A percentile compares a stretch with the other conserved stretches of the same genome.
Evolutionary conservation across 1,140 invertebrate species (phyloP).

Genomic region (Saccostrea cuccullata): DNA sequence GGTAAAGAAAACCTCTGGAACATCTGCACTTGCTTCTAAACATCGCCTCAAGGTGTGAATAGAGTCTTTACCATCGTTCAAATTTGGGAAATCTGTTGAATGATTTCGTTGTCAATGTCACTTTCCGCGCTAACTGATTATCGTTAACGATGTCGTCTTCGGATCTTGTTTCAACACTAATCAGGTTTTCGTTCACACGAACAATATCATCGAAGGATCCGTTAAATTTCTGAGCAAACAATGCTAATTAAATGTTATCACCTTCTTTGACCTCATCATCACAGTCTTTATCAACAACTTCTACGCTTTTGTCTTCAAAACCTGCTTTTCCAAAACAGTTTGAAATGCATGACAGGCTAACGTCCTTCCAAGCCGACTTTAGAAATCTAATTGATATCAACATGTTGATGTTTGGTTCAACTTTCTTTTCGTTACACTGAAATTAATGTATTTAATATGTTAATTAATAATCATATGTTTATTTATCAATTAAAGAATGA

Average conservation of each 20-base stretch:
- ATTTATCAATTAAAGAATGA: background rate
- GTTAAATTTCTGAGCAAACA: too few relatives aligned
- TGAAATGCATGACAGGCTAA: background rate
- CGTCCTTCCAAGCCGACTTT: background rate
- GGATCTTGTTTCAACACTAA: too few relatives aligned
- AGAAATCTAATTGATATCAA: slow-evolving; percentile 1
- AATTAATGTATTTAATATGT: background rate
- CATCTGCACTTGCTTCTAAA: too few relatives aligned
- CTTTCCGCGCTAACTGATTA: background rate
- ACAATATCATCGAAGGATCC: too few relatives aligned
- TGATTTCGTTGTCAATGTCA: too few relatives aligned
- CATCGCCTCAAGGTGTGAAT: too few relatives aligned
- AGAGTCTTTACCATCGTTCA: too few relatives aligned
- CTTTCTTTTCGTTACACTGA: too few relatives aligned
- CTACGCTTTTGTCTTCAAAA: background rate
- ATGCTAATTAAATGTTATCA: background rate
- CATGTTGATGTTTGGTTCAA: background rate
- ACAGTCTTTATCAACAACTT: background rate
- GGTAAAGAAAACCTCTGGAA: too few relatives aligned
- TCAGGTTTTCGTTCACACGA: too few relatives aligned
- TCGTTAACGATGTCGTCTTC: background rate
- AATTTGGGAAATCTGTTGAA: too few relatives aligned
- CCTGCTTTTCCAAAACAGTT: background rate
- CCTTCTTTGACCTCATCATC: background rate
- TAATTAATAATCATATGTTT: background rate